Evolutionary conservation across 2,888 invertebrate species (phyloP), one percentile per base, ranked within the genome.

Genomic region (Mongoloraphidia duomilia): DNA sequence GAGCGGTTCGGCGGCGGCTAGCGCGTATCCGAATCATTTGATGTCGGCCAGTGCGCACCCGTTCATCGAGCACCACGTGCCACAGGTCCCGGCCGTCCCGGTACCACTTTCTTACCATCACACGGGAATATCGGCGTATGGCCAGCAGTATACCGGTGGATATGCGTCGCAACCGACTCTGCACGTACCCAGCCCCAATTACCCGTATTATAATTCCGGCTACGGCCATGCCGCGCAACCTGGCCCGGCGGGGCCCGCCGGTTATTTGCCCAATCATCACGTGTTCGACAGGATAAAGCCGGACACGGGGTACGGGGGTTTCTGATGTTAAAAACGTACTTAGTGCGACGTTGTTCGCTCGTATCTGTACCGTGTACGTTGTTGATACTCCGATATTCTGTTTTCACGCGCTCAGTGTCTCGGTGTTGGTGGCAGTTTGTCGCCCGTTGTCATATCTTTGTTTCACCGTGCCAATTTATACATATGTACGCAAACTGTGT

Each of bases 151-250:
- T 52, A 51, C 60, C 36, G 54, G 58, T 34, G 53, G 63, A 14
- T 54, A 36, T 63, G 63, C 57, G 55, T 64, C 51, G 64, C 66
- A 43, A 66, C 66, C 54, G 63, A 73, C 76, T 51, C 68, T 81
- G 55, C 81, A 81, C 62, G 74, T 82, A 63, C 80, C 82, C 44
- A 78, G 79, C 62, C 79, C 82, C 37, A 80, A 80, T 62, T 83
- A 82, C 65, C 79, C 81, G 1, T 77, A 77, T 58, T 71, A 72
- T 56, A 59, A 62, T 13, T 61, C 65, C 42, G 67, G 69, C 14
- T 66, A 69, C 39, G 66, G 67, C 51, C 56, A 59, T 42, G 58
- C 61, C 41, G 62, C 63, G 45, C 58, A 63, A 37, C 64, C 63
- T 49, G 58, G 61, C 34, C 48, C 47, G 41, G 46, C 65, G 42